Evolutionary conservation across 1,140 invertebrate genomes (phyloP).

Genomic region (Rhyzopertha dominica): DNA sequence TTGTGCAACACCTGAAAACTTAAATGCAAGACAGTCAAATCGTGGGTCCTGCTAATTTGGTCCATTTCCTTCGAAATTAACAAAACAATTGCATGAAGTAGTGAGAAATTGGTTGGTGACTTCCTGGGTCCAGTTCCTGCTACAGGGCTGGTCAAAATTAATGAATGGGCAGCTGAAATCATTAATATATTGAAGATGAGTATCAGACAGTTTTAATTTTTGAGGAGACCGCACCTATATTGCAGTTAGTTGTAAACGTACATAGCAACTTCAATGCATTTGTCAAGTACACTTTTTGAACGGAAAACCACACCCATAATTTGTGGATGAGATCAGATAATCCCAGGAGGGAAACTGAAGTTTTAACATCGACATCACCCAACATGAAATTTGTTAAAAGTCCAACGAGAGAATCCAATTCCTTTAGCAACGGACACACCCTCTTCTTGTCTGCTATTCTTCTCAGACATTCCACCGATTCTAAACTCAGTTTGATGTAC

Average conservation of each 20-base stretch:
- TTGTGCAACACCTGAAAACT: slow-evolving; percentile 50
- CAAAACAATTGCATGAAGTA: slow-evolving; percentile 49
- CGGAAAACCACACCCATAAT: slow-evolving; percentile 51
- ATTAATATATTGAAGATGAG: slow-evolving; percentile 1
- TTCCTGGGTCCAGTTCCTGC: slow-evolving; percentile 51
- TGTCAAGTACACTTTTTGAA: slow-evolving; percentile 44
- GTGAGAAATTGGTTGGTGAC: slow-evolving; percentile 48
- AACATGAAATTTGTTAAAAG: slow-evolving; percentile 52
- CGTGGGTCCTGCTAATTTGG: slow-evolving; percentile 43
- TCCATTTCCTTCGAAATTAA: slow-evolving; percentile 50
- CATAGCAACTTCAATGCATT: slow-evolving; percentile 50
- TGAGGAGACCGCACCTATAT: slow-evolving; percentile 48
- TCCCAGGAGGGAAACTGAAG: slow-evolving; percentile 41
- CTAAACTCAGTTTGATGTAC: slow-evolving; percentile 48
- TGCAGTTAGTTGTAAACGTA: slow-evolving; percentile 51
- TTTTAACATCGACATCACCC: slow-evolving; percentile 43
- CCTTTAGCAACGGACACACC: slow-evolving; percentile 47
- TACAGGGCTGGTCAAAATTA: slow-evolving; percentile 50
- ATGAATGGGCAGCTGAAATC: slow-evolving; percentile 47
- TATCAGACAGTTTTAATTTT: slow-evolving; percentile 8
- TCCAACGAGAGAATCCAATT: slow-evolving; percentile 46
- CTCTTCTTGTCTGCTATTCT: slow-evolving; percentile 44
- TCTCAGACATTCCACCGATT: slow-evolving; percentile 47
- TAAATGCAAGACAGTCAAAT: slow-evolving; percentile 45
- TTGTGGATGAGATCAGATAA: slow-evolving; percentile 53